phyloP scores from a whole-genome alignment of 1,140 invertebrate genomes.

The Penaeus japonicus region DNA sequence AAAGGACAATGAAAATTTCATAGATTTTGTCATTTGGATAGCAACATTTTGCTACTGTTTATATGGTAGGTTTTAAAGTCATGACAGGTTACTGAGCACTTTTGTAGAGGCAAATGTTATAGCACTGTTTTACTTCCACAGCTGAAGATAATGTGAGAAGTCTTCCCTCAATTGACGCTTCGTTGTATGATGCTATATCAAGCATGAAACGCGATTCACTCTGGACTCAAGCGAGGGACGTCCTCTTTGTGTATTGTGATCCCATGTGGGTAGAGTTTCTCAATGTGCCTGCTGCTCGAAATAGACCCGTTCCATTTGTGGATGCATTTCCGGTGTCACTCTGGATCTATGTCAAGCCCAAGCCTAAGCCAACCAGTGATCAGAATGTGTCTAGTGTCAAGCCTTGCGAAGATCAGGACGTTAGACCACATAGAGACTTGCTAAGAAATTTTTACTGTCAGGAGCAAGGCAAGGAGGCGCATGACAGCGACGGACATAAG shows the following conservation, averaged over 20 bases:
- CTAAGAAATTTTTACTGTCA: slow-evolving; percentile 26
- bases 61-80: not conserved
- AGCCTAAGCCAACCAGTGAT: slow-evolving; percentile 14
- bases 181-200: slow-evolving; percentile 63
- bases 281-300: slow-evolving; percentile 73
- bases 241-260: slow-evolving; percentile 88
- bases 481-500: not conserved
- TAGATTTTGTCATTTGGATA: too few species aligned
- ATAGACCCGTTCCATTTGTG: slow-evolving; percentile 83
- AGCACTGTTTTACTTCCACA: slow-evolving; percentile 49
- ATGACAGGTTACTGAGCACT: not conserved
- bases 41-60: too few species aligned
- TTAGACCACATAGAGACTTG: not conserved
- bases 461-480: slow-evolving; percentile 23
- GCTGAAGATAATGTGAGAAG: slow-evolving; percentile 68
- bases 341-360: slow-evolving; percentile 71
- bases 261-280: slow-evolving; percentile 93
- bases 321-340: slow-evolving; percentile 88
- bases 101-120: too few species aligned
- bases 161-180: slow-evolving; percentile 64
- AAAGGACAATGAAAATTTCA: too few species aligned
- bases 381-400: not conserved
- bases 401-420: slow-evolving; percentile 14
- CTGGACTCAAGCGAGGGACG: slow-evolving; percentile 82
- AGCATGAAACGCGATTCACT: slow-evolving; percentile 68